These are phyloP conservation scores for Drosophila pullipes DNA, from an alignment of 2,888 invertebrate genomes.

Conservation along the genomic window DNA sequence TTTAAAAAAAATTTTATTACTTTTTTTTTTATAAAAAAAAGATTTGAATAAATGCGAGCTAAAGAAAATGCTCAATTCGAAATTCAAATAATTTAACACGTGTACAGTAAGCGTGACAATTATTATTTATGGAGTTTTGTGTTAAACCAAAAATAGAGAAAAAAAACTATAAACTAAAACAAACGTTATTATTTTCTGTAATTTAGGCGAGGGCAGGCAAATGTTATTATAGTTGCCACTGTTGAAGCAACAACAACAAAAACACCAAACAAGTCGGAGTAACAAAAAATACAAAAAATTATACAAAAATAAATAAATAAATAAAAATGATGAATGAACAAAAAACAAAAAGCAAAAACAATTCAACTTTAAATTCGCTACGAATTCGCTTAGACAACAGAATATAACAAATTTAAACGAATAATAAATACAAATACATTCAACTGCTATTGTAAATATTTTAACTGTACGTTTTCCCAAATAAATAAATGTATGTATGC, in stretches of 20 bases:
- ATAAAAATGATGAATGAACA: background rate
- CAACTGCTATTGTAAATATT: constrained; percentile 75
- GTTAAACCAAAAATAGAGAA: constrained; percentile 27
- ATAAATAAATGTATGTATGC: constrained; percentile 45
- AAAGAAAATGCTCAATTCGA: constrained; percentile 34
- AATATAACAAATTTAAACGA: constrained; percentile 21
- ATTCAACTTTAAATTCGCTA: constrained; percentile 31
- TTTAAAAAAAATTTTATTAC: constrained; percentile 37
- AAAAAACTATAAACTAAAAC: constrained; percentile 2
- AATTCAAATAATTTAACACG: constrained; percentile 36
- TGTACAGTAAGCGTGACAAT: constrained; percentile 17
- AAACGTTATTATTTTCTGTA: constrained; percentile 39
- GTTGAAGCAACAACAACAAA: constrained; percentile 16
- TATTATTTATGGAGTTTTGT: constrained; percentile 31
- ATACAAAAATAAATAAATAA: background rate
- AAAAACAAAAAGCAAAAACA: constrained; percentile 6
- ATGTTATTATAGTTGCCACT: constrained; percentile 15
- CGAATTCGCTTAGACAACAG: constrained; percentile 54
- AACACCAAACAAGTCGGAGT: constrained; percentile 23
- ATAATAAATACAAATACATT: constrained; percentile 43
- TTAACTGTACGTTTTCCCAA: constrained; percentile 69
- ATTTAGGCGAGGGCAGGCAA: constrained; percentile 40
- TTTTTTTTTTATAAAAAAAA: constrained; percentile 53
- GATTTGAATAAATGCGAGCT: constrained; percentile 60
- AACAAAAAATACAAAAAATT: constrained; percentile 2